Base-by-base conservation (phyloP, 2,888 invertebrate species). In the Epirrita christyi region DNA sequence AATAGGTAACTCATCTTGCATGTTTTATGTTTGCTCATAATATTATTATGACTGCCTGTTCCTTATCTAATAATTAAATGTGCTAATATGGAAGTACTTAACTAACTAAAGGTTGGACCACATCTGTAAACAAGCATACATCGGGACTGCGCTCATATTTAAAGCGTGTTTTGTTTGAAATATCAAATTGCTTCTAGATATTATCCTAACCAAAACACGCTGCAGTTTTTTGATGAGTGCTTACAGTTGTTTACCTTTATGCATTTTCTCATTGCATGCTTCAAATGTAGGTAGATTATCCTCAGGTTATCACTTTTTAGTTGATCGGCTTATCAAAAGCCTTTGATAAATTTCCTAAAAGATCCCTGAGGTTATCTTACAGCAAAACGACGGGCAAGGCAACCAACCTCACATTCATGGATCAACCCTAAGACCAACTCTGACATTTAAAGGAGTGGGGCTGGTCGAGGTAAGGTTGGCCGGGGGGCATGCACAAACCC, bases 391-490 rank as follows among this genome's bases (percentile, higher is more conserved):
- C 37, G 48, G 38, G 48, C 43, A 49, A n/a, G 38, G 29, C 29
- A 55, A 44, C 37, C 43, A 50, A 50, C 43, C 42, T 34, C 42
- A 37, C 42, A 34, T 47, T 42, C 36, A 44, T 32, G 43, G 43
- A 43, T 21, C 48, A 48, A 48, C 42, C 29, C 42, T 47, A 47
- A 43, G 28, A 42, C 54, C 47, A 14, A 36, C 37, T 14, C 47
- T 54, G 36, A 55, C 42, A 32, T 48, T 55, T 49, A 55, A 49
- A 55, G 55, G 55, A 48, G 48, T 55, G 42, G 55, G 54, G 47
- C 42, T 54, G 54, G 47, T 54, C 47, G 47, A 54, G 54, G 54
- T 54, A 54, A 54, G 54, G 55, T 38, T 55, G 13, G 43, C 37
- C 43, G 32, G 55, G 55, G 54, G 55, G 48, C 29, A 21, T 55